Percentiles rank a stretch among this genome's conserved stretches.
Evolutionary conservation across 2,113 vertebrate genomes (phyloP).

Genomic region (Redunca redunca): DNA sequence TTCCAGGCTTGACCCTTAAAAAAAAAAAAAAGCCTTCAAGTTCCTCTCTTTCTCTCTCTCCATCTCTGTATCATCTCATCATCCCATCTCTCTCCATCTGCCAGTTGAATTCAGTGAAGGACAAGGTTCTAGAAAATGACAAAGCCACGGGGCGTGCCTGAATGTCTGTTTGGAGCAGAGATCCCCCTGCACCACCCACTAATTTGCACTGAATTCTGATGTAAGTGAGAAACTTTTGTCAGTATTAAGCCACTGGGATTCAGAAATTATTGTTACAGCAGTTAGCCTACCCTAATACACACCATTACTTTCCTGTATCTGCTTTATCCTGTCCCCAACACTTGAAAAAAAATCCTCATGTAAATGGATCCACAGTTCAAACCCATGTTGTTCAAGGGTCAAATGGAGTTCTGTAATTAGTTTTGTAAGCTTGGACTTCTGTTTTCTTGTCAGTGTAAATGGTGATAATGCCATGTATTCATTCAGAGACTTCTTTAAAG

Average conservation of each 20-base stretch:
- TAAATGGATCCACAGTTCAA: neutral
- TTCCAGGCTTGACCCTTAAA: neutral
- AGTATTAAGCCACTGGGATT: neutral
- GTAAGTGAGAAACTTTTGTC: neutral
- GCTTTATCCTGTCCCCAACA: neutral
- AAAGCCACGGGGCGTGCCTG: neutral
- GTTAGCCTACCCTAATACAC: neutral
- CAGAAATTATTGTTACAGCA: neutral
- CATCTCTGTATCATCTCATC: neutral
- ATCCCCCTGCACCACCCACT: neutral
- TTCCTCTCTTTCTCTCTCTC: neutral
- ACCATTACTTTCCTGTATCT: neutral
- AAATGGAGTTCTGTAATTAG: neutral
- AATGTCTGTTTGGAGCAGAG: neutral
- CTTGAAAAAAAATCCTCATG: neutral
- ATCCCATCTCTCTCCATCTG: neutral
- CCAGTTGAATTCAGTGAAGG: neutral
- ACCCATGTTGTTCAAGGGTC: neutral
- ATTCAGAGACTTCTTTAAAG: constrained; percentile 15
- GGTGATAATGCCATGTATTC: neutral
- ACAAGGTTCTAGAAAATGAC: neutral
- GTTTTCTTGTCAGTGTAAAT: neutral
- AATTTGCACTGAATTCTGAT: neutral
- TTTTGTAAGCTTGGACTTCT: neutral
- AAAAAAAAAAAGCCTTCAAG: neutral